phyloP scores from a whole-genome alignment of 2,888 invertebrate species.

The Drymonia ruficornis region DNA sequence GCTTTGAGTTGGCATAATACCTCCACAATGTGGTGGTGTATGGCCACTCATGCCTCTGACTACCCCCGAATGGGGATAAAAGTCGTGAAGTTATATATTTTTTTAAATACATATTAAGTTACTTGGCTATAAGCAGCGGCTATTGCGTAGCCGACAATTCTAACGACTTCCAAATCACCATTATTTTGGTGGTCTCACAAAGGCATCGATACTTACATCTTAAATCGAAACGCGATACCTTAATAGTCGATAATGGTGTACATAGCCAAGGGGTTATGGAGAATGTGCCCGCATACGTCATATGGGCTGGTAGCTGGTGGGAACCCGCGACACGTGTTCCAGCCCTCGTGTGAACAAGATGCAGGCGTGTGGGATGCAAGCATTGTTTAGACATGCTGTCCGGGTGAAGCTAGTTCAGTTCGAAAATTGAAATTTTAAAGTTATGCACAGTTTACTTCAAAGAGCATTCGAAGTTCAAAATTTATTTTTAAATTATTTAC shows the following conservation, averaged over 20 bases:
- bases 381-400: conserved; percentile 39
- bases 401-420: background rate
- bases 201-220: background rate
- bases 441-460: background rate
- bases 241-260: conserved; percentile 1
- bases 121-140: too few relatives aligned
- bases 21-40: too few relatives aligned
- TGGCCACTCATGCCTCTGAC: too few relatives aligned
- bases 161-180: background rate
- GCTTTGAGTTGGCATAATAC: too few relatives aligned
- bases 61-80: too few relatives aligned
- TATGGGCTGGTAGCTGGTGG: conserved; percentile 49
- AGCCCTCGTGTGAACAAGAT: conserved; percentile 64
- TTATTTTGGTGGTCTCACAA: background rate
- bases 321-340: conserved; percentile 70
- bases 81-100: too few relatives aligned
- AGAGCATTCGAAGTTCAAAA: background rate
- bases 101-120: too few relatives aligned
- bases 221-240: conserved; percentile 8
- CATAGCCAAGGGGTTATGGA: conserved; percentile 22
- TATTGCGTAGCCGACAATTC: background rate
- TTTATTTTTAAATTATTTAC: too few relatives aligned
- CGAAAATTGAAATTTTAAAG: background rate
- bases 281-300: conserved; percentile 54
- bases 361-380: conserved; percentile 44